Conservation (phyloP, 2,113 vertebrate genomes). For the Motacilla alba region DNA sequence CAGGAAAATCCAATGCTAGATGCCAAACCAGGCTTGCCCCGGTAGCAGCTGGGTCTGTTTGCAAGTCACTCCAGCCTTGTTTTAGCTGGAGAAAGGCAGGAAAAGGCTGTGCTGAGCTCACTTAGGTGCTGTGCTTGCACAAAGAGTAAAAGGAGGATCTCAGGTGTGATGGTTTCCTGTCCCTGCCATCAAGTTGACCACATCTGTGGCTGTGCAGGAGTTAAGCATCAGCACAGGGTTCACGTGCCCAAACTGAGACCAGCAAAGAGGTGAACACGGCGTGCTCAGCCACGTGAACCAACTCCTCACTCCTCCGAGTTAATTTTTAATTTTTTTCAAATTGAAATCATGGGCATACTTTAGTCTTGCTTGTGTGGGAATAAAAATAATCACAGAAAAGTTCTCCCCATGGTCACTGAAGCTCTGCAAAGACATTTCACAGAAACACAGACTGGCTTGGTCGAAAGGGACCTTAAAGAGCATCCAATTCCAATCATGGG, state of each 20-base stretch:
- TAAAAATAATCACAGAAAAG: rapidly evolving
- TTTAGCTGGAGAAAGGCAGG: not conserved
- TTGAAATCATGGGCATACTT: not conserved
- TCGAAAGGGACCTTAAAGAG: not conserved
- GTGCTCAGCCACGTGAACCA: rapidly evolving
- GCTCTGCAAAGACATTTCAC: not conserved
- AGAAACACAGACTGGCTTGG: not conserved
- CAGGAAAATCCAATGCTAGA: not conserved
- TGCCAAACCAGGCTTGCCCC: not conserved
- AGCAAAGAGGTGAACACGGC: rapidly evolving
- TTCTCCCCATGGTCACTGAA: not conserved
- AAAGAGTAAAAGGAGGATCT: not conserved
- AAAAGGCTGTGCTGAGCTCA: not conserved
- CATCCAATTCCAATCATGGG: not conserved
- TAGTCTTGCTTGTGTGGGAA: not conserved
- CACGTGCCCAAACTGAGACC: rapidly evolving
- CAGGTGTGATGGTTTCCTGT: not conserved
- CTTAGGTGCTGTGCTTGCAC: not conserved
- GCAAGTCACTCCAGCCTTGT: not conserved
- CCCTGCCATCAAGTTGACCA: not conserved
- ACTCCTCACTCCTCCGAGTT: rapidly evolving
- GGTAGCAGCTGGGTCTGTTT: not conserved
- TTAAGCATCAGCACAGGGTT: not conserved
- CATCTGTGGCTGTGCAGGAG: not conserved
- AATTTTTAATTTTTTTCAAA: not conserved